Percentiles rank a stretch among this genome's conserved stretches.
phyloP scores from a whole-genome alignment of 2,113 vertebrate genomes.

The Phaetusa simplex region DNA sequence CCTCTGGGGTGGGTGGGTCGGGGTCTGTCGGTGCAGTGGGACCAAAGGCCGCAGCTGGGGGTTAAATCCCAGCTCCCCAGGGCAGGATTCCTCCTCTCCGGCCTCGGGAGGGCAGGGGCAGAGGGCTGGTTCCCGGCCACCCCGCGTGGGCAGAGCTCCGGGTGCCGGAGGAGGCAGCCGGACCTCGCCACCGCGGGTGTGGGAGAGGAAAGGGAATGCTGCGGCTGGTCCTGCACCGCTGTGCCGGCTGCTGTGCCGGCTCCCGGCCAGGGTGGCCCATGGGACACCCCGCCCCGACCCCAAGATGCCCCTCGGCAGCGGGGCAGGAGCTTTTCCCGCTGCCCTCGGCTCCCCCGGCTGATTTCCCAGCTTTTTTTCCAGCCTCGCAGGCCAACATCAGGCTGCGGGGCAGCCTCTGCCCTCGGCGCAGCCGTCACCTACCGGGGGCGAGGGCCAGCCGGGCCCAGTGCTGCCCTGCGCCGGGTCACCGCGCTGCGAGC shows the following conservation, averaged over 20 bases:
- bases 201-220: neutral
- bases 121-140: neutral
- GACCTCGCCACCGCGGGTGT: neutral
- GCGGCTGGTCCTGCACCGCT: neutral
- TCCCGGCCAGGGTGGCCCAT: neutral
- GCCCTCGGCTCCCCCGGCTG: fast-evolving
- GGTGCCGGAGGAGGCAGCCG: neutral
- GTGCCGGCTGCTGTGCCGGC: neutral
- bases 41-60: neutral
- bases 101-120: neutral
- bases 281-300: neutral
- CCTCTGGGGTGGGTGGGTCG: too few relatives aligned
- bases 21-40: fast-evolving
- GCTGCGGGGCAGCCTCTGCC: neutral
- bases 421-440: neutral
- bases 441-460: fast-evolving
- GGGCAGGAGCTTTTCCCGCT: neutral
- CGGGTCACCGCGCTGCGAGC: fast-evolving
- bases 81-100: neutral
- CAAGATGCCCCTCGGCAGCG: fast-evolving
- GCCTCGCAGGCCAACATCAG: too few relatives aligned
- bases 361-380: neutral
- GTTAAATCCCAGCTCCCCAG: neutral
- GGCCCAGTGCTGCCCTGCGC: neutral
- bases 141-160: neutral